phyloP scores from a whole-genome alignment of 2,797 vertebrate species.

The Trachurus trachurus region DNA sequence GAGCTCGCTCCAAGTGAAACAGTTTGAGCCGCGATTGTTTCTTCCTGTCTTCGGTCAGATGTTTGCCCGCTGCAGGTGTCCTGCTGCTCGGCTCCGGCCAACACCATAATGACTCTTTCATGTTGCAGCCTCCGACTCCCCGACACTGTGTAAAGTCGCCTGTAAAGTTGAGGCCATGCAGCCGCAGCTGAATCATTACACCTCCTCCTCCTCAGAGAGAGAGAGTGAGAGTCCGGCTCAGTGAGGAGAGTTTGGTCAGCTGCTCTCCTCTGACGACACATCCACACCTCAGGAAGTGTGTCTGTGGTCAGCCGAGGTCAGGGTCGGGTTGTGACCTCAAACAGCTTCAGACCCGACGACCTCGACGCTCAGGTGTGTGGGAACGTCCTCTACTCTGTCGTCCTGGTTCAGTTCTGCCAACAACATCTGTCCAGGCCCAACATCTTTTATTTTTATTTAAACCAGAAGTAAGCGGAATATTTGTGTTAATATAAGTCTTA shows the following conservation, averaged over 20 bases:
- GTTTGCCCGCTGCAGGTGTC: constrained; percentile 61
- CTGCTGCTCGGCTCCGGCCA: constrained; percentile 13
- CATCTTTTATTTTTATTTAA: too few relatives aligned
- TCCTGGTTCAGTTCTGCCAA: too few relatives aligned
- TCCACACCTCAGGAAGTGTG: constrained; percentile 45
- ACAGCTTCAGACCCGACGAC: constrained; percentile 2
- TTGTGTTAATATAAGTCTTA: too few relatives aligned
- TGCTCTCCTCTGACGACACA: constrained; percentile 24
- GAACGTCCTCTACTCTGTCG: too few relatives aligned
- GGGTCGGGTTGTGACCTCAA: constrained; percentile 27
- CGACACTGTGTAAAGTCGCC: constrained; percentile 38
- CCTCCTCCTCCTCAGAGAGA: constrained; percentile 21
- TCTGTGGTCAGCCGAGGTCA: constrained; percentile 48
- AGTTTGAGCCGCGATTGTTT: constrained; percentile 49
- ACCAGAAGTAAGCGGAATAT: too few relatives aligned
- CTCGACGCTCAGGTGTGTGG: neutral
- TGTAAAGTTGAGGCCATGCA: constrained; percentile 44
- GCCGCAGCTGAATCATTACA: constrained; percentile 29
- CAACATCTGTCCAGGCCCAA: too few relatives aligned
- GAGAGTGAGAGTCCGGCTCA: neutral
- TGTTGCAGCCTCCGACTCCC: constrained; percentile 36
- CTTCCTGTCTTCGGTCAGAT: constrained; percentile 47
- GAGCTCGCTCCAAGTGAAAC: constrained; percentile 35
- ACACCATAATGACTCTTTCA: constrained; percentile 46
- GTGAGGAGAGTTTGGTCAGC: constrained; percentile 40